Percentiles rank a stretch among this genome's conserved stretches.
Conservation (phyloP, 2,113 vertebrate species). For the Sorex araneus region DNA sequence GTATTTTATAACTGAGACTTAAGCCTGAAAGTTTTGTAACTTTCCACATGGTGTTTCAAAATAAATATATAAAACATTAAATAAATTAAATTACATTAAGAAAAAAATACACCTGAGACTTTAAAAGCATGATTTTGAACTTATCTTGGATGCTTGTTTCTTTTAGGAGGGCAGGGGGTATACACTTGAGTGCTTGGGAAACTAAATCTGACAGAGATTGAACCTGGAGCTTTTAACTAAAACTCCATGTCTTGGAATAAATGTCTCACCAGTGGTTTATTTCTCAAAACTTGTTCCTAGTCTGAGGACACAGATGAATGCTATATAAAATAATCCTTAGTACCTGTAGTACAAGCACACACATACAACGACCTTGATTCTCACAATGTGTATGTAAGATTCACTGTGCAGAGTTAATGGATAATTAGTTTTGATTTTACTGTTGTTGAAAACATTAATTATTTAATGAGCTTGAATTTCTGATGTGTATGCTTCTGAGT, state of each 20-base stretch:
- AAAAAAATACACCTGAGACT: background rate
- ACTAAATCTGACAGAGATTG: too few species aligned
- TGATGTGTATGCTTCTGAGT: slow-evolving; percentile 69
- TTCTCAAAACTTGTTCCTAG: slow-evolving; percentile 37
- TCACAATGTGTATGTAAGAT: slow-evolving; percentile 12
- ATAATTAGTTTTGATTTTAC: slow-evolving; percentile 79
- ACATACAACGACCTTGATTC: slow-evolving; percentile 71
- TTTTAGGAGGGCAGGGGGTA: too few species aligned
- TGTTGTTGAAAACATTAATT: slow-evolving; percentile 76
- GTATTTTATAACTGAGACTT: too few species aligned
- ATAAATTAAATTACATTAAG: too few species aligned
- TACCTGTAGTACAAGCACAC: slow-evolving; percentile 65
- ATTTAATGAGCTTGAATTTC: slow-evolving; percentile 73
- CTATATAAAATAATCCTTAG: slow-evolving; percentile 57
- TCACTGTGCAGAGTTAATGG: slow-evolving; percentile 49
- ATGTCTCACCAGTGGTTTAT: slow-evolving; percentile 24
- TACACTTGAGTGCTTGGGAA: too few species aligned
- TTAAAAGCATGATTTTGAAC: slow-evolving; percentile 66
- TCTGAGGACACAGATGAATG: slow-evolving; percentile 50
- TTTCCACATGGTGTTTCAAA: too few species aligned
- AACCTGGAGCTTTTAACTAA: too few species aligned
- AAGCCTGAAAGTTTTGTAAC: too few species aligned
- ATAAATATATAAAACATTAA: too few species aligned
- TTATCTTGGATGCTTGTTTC: background rate
- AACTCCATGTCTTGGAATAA: background rate